Base-by-base conservation (phyloP, 2,797 vertebrate genomes). In the Acanthornis magna region DNA sequence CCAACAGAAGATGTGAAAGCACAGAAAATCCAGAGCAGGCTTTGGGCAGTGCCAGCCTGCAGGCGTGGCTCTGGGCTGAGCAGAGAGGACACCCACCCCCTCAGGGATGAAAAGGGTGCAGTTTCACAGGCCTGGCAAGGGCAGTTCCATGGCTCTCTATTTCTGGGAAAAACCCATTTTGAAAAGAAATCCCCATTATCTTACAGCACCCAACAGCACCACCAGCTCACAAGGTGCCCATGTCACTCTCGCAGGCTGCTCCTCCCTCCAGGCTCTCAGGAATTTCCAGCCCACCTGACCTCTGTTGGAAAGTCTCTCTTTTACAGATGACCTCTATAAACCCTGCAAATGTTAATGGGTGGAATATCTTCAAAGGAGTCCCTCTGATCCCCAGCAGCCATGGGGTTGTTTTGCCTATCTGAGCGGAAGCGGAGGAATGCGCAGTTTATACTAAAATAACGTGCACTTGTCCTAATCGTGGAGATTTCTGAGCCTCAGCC, bases 391-490 rank as follows among this genome's bases (percentile, higher is more conserved):
- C 76, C 5, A 10, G 57, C 85, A 94, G 85, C 47, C 53, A 3
- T 15, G 30, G 26, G 66, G 74, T 16, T 74, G 51, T n/a, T 81
- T 4, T 40, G 83, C 82, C 76, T 94, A 95, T 96, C 95, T 92
- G 80, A 92, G 85, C 73, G 96, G 97, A 97, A 97, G 95, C 9
- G 20, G 54, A 89, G 93, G 95, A 96, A 97, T 89, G 93, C 11
- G 5, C 80, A 95, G 91, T 97, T 97, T 97, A 95, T 72, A 57
- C 42, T 47, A 74, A 30, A 67, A 66, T 60, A 91, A 63, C 9
- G 16, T 63, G 71, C 89, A 51, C 43, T 89, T 94, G 81, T 89
- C 94, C 92, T 76, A 65, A 62, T 58, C 45, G 1, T 67, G 15
- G 60, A 26, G 65, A 14, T 43, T 70, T 42, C 54, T 55, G 88